Base-by-base conservation (phyloP, 2,797 vertebrate species). In the Ctenochaetus hawaiiensis region DNA sequence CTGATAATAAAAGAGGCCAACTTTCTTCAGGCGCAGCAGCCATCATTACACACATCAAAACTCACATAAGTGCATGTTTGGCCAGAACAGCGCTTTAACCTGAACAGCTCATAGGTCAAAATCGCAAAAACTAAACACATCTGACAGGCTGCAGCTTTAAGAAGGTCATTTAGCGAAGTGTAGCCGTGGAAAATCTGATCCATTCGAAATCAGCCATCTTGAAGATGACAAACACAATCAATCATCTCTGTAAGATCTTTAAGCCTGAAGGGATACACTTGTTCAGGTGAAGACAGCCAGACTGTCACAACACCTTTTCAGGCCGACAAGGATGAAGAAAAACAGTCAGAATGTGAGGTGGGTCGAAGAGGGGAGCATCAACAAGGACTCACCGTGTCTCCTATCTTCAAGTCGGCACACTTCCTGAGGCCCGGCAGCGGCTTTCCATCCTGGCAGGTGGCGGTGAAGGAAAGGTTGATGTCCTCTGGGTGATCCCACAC, bases 401-500 rank as follows among this genome's bases (percentile, higher is more conserved):
- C 98, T 4, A 98, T 99, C 92, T 97, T 98, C 83, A 99, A 90
- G 86, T 97, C 98, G 0, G 94, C 96, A 62, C 98, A 99, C 72
- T 97, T 99, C 92, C 95, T 96, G 87, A 97, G 94, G 37, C 97
- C 97, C 0, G 97, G 95, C 71, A 97, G 96, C 1, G 96, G 95
- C 26, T 94, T 56, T 0, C 97, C 98, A 0, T 99, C 98, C 85
- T 99, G 98, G 85, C 98, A 99, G 0, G 97, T 99, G 49, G 98
- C 98, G 8, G 96, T 97, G 89, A 99, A 98, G 80, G 96, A 95
- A 65, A 99, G 92, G 51, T 93, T 95, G 80, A 99, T 91, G 78
- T 99, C 98, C 79, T 98, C 97, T 0, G 98, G 98, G 72, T 96
- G 97, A 87, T 99, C 96, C 96, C 96, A 97, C 22, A 98, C 97